phyloP scores from a whole-genome alignment of 2,113 vertebrate species.

The Aldabrachelys gigantea region DNA sequence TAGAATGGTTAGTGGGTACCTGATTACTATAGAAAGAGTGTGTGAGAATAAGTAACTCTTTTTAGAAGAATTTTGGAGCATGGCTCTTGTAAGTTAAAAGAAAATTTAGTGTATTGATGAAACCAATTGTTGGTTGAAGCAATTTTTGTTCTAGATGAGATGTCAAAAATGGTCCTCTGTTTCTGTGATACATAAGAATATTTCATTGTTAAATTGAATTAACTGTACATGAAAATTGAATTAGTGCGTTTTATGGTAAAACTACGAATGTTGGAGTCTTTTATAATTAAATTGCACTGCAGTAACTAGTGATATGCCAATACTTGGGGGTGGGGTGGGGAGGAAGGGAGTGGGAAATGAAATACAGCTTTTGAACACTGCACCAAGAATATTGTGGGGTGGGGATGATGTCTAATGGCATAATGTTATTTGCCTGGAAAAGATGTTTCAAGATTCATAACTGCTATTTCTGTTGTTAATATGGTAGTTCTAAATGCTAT shows the following conservation, averaged over 20 bases:
- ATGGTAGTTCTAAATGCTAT: background rate
- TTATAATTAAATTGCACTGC: background rate
- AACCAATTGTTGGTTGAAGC: background rate
- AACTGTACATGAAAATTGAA: background rate
- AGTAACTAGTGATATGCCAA: background rate
- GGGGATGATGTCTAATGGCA: background rate
- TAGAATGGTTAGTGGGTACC: background rate
- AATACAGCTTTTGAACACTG: background rate
- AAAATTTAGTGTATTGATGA: background rate
- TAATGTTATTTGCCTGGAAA: background rate
- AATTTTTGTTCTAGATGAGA: background rate
- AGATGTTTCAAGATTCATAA: background rate
- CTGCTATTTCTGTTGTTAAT: constrained; percentile 33
- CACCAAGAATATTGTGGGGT: constrained; percentile 22
- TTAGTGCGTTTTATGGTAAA: background rate
- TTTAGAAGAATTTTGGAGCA: background rate
- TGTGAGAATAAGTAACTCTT: constrained; percentile 15
- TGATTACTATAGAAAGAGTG: background rate
- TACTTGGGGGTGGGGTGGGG: background rate
- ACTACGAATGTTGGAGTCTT: background rate
- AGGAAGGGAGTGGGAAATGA: background rate
- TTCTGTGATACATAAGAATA: rapidly evolving
- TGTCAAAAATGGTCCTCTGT: background rate
- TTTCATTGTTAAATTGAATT: background rate
- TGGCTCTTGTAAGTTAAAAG: background rate